Conservation (phyloP, 2,888 invertebrate species). For the Phanerotoma sp. region DNA sequence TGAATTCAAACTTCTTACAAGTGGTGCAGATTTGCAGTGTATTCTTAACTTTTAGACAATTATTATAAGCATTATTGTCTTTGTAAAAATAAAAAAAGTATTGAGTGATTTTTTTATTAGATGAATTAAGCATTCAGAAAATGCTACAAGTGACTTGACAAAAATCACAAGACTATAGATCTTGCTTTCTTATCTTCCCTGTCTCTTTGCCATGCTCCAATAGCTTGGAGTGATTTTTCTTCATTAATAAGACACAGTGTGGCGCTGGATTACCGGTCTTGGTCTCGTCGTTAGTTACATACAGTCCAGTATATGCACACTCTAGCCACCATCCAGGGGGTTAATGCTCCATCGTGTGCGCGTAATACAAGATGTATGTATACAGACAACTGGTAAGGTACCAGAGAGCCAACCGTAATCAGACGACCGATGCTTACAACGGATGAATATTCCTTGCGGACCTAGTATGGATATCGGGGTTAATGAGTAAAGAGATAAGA, state of each 20-base stretch:
- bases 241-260: slow-evolving; percentile 40
- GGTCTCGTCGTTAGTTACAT: neutral
- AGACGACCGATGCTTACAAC: slow-evolving; percentile 18
- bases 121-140: too few relatives aligned
- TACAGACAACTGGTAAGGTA: slow-evolving; percentile 9
- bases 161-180: neutral
- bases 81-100: too few relatives aligned
- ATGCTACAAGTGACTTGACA: slow-evolving; percentile 1
- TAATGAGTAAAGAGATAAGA: slow-evolving; percentile 36
- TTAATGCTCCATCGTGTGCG: slow-evolving; percentile 24
- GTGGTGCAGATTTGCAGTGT: too few relatives aligned
- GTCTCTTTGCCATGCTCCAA: slow-evolving; percentile 40
- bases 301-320: neutral
- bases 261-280: slow-evolving; percentile 15
- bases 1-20: too few relatives aligned
- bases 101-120: too few relatives aligned
- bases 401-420: slow-evolving; percentile 14
- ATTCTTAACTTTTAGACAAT: too few relatives aligned
- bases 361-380: slow-evolving; percentile 17
- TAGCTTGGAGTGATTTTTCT: slow-evolving; percentile 41
- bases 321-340: slow-evolving; percentile 7
- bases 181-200: slow-evolving; percentile 17
- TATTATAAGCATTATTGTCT: too few relatives aligned
- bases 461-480: slow-evolving; percentile 40
- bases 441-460: slow-evolving; percentile 23